Percentiles rank a stretch among this genome's conserved stretches.
phyloP scores from a whole-genome alignment of 1,140 invertebrate species.

The Odontomachus brunneus region DNA sequence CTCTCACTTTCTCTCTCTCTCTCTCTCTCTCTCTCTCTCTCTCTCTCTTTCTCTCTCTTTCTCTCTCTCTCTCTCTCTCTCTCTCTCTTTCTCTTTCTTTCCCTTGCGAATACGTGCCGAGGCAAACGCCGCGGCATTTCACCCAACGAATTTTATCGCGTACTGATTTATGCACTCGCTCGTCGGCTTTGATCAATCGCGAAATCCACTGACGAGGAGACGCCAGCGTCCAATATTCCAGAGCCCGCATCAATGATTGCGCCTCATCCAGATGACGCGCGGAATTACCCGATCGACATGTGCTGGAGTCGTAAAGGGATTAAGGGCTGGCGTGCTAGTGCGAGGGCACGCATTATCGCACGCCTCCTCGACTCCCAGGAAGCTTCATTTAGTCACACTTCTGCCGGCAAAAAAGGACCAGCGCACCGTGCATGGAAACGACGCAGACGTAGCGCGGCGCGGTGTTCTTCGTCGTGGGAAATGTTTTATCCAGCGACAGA shows the following conservation, averaged over 20 bases:
- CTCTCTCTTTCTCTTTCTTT: background rate
- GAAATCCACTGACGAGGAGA: conserved; percentile 31
- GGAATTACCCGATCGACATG: conserved; percentile 58
- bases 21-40: too few species aligned
- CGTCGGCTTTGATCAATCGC: conserved; percentile 45
- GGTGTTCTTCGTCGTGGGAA: background rate
- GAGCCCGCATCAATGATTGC: conserved; percentile 65
- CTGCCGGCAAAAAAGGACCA: conserved; percentile 73
- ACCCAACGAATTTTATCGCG: conserved; percentile 11
- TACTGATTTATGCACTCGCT: conserved; percentile 44
- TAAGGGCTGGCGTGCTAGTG: conserved; percentile 28
- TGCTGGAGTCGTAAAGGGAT: conserved; percentile 61
- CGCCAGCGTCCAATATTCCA: conserved; percentile 24
- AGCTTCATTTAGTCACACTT: conserved; percentile 71
- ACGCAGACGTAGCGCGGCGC: background rate
- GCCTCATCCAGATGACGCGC: conserved; percentile 55
- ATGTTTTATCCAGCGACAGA: background rate
- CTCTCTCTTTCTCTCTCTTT: too few species aligned
- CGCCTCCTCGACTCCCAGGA: conserved; percentile 61
- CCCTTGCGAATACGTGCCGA: background rate
- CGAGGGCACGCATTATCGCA: conserved; percentile 65
- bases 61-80: conserved; percentile 1
- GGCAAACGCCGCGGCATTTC: background rate
- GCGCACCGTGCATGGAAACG: conserved; percentile 51
- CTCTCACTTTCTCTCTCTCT: too few species aligned